These are phyloP conservation scores for Paralichthys olivaceus DNA, from an alignment of 2,113 vertebrate genomes.

Conservation along the genomic window DNA sequence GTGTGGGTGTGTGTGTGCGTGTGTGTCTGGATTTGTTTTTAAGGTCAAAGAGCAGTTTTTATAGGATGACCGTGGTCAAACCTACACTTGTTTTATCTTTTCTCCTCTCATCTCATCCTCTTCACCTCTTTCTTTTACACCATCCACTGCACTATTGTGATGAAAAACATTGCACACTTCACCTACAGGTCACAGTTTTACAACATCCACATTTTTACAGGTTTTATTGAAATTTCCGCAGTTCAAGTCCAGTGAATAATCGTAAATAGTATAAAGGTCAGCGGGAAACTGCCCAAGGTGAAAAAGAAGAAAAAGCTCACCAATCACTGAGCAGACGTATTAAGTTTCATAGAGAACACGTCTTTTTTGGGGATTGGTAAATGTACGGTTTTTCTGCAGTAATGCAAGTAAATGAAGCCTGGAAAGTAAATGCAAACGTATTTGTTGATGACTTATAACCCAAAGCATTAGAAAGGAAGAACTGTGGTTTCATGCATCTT, in stretches of 20 bases:
- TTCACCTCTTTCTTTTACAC: neutral
- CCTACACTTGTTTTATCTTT: constrained; percentile 20
- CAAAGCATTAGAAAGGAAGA: no score
- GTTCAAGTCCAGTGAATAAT: neutral
- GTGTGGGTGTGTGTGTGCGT: neutral
- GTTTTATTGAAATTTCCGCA: neutral
- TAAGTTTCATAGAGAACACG: no score
- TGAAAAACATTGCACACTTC: neutral
- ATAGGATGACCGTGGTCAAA: constrained; percentile 26
- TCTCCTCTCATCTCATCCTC: neutral
- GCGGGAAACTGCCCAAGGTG: neutral
- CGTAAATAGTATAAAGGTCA: neutral
- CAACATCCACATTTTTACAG: neutral
- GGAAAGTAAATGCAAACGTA: no score
- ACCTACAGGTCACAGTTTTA: neutral
- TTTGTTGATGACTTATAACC: no score
- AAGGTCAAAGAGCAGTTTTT: constrained; percentile 31
- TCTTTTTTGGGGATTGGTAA: neutral
- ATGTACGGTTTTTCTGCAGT: neutral
- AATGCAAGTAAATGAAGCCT: no score
- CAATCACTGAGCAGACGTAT: no score
- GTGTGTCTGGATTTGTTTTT: constrained; percentile 21
- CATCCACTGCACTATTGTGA: constrained; percentile 2
- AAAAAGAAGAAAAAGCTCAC: no score
- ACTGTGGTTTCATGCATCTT: no score